phyloP scores from a whole-genome alignment of 1,140 invertebrate genomes.

The Orius insidiosus region DNA sequence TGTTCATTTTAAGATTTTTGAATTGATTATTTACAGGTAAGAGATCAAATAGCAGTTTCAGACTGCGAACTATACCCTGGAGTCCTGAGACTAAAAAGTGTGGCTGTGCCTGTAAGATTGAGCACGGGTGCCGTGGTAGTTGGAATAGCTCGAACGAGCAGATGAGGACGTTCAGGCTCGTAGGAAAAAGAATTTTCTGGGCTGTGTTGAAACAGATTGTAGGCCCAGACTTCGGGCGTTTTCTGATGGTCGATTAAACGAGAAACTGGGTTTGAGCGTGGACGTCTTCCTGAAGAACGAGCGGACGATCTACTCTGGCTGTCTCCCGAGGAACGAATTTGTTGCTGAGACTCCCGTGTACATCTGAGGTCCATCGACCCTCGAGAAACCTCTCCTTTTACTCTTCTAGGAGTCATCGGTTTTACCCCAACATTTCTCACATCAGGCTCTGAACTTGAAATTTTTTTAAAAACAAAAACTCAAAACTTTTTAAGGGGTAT shows the following conservation, averaged over 20 bases:
- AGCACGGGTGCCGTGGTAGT: slow-evolving; percentile 55
- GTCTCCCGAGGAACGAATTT: slow-evolving; percentile 24
- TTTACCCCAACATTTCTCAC: slow-evolving; percentile 39
- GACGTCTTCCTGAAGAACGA: slow-evolving; percentile 22
- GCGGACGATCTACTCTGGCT: slow-evolving; percentile 18
- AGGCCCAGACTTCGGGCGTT: too few species aligned
- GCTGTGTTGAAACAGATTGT: slow-evolving; percentile 53
- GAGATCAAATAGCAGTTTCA: slow-evolving; percentile 15
- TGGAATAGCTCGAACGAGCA: slow-evolving; percentile 73
- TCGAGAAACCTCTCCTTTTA: slow-evolving; percentile 64
- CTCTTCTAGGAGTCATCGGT: slow-evolving; percentile 76
- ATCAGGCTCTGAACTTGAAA: slow-evolving; percentile 12
- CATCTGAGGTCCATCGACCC: slow-evolving; percentile 30
- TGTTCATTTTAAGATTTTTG: too few species aligned
- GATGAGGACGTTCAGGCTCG: slow-evolving; percentile 28
- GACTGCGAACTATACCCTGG: slow-evolving; percentile 14
- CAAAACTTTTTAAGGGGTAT: too few species aligned
- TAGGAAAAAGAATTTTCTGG: slow-evolving; percentile 43
- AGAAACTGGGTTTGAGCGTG: slow-evolving; percentile 41
- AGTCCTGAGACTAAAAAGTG: slow-evolving; percentile 11
- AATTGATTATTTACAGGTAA: too few species aligned
- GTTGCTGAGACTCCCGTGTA: slow-evolving; percentile 33
- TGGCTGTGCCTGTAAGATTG: slow-evolving; percentile 14
- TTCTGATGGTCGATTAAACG: slow-evolving; percentile 46
- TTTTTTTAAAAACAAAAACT: too few species aligned